These are phyloP conservation scores for Eristalinus sepulchralis DNA, from an alignment of 2,888 invertebrate species.

Conservation along the genomic window DNA sequence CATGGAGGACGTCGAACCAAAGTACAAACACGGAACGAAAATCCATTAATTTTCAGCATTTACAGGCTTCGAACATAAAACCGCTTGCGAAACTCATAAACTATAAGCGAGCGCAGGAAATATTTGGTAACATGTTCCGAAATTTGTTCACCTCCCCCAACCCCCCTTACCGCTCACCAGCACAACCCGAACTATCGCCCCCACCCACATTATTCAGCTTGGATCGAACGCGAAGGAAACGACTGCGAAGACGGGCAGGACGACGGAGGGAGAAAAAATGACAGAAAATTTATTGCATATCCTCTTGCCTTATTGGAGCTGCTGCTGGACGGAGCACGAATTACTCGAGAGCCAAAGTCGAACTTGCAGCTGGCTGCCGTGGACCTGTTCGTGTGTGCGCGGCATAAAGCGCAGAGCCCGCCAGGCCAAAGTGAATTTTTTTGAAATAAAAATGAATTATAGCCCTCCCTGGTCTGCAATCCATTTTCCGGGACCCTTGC, in stretches of 20 bases:
- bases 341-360: conserved; percentile 17
- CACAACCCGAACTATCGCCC: conserved; percentile 45
- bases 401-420: conserved; percentile 17
- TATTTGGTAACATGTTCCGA: conserved; percentile 67
- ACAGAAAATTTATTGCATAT: conserved; percentile 64
- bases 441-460: conserved; percentile 69
- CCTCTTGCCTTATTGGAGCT: conserved; percentile 46
- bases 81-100: conserved; percentile 66
- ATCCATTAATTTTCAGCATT: conserved; percentile 68
- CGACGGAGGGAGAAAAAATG: conserved; percentile 1
- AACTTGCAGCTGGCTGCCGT: conserved; percentile 37
- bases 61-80: conserved; percentile 63
- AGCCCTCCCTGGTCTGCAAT: conserved; percentile 44
- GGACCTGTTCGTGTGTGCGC: conserved; percentile 26
- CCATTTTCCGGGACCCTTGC: conserved; percentile 2
- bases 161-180: neutral
- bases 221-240: conserved; percentile 12
- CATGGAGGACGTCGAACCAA: neutral
- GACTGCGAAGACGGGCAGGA: neutral
- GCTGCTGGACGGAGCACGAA: neutral
- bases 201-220: conserved; percentile 58
- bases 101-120: conserved; percentile 59
- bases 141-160: conserved; percentile 47
- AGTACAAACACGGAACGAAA: conserved; percentile 40
- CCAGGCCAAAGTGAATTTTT: conserved; percentile 68